Conservation (phyloP, 2,113 vertebrate genomes). For the Equus quagga region DNA sequence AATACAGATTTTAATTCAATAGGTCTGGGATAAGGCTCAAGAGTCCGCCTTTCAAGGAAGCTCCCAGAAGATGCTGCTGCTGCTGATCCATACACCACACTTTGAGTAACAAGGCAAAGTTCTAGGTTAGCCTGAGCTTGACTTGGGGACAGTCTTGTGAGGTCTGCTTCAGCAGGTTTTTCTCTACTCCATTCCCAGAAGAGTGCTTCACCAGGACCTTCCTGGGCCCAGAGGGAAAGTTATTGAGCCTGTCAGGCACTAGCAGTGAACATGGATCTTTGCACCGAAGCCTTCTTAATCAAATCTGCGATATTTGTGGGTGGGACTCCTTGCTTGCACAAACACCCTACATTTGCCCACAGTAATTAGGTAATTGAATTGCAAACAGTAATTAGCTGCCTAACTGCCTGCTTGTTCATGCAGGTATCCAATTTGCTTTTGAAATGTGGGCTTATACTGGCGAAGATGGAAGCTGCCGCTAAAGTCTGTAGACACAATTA, state of each 20-base stretch:
- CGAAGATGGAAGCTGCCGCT: constrained; percentile 66
- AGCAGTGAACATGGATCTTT: constrained; percentile 68
- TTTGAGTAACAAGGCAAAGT: background rate
- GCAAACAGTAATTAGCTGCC: constrained; percentile 85
- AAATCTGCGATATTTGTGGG: constrained; percentile 83
- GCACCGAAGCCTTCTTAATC: constrained; percentile 80
- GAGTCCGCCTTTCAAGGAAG: background rate
- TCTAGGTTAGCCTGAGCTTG: background rate
- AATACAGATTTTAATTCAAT: background rate
- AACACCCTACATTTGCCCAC: constrained; percentile 79
- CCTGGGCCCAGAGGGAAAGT: constrained; percentile 45
- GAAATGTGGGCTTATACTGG: constrained; percentile 80
- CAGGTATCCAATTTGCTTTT: constrained; percentile 85
- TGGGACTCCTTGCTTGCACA: constrained; percentile 81
- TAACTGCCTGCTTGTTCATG: constrained; percentile 84
- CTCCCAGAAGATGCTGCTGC: background rate
- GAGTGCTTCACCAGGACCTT: constrained; percentile 53
- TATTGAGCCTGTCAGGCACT: constrained; percentile 54
- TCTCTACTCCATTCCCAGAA: constrained; percentile 21
- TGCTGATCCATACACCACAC: background rate
- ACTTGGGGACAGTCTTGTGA: background rate
- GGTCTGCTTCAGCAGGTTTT: background rate
- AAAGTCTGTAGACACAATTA: constrained; percentile 71
- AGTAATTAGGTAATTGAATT: constrained; percentile 85
- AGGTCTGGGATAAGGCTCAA: background rate